Conservation (phyloP, 2,797 vertebrate genomes). For the Podarcis siculus region DNA sequence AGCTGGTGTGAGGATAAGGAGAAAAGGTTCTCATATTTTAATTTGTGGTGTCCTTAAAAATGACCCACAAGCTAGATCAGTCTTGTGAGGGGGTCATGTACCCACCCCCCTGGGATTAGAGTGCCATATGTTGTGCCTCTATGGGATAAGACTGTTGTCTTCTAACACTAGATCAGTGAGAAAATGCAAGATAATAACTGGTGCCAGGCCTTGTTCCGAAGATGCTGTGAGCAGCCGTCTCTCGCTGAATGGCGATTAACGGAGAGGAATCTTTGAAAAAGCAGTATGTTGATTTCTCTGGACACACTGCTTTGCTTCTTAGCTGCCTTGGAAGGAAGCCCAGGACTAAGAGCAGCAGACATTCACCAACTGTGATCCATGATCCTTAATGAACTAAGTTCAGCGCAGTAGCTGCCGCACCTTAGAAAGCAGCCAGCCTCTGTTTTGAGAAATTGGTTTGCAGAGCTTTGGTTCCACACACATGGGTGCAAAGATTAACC, state of each 20-base stretch:
- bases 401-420: constrained; percentile 10
- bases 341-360: constrained; percentile 60
- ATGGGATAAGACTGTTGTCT: neutral
- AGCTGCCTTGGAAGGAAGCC: constrained; percentile 65
- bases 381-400: constrained; percentile 46
- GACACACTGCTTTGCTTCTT: constrained; percentile 54
- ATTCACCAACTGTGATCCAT: constrained; percentile 28
- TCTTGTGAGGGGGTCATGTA: too few species aligned
- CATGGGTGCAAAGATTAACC: constrained; percentile 53
- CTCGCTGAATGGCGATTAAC: constrained; percentile 64
- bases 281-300: constrained; percentile 53
- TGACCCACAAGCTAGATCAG: neutral
- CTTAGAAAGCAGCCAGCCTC: neutral
- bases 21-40: neutral
- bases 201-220: constrained; percentile 39
- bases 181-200: constrained; percentile 25
- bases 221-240: constrained; percentile 31
- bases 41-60: neutral
- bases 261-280: constrained; percentile 34
- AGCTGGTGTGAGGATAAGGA: neutral
- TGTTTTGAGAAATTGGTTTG: constrained; percentile 8
- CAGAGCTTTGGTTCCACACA: neutral
- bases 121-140: neutral
- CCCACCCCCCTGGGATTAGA: neutral
- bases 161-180: neutral